Evolutionary conservation across 2,888 invertebrate genomes (phyloP), one percentile per base, ranked within the genome.

Genomic region (Eustalomyia histrio): DNA sequence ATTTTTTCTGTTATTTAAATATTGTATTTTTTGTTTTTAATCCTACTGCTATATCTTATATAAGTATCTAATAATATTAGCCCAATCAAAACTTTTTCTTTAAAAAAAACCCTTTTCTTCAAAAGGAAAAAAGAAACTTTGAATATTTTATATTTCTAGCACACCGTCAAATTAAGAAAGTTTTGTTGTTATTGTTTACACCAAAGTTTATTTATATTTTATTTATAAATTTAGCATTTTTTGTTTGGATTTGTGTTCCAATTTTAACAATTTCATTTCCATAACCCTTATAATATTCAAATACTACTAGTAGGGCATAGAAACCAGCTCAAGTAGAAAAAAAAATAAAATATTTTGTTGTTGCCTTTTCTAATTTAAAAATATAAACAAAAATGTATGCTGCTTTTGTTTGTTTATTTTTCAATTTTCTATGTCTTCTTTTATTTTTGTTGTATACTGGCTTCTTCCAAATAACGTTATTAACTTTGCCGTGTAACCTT

Each of bases 91-190:
- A 73, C 21, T 52, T 52, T 2, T 16, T 6, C 7, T 47, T 61
- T 33, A 7, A 24, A 24, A 18, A 64, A 53, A 57, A 50, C 24
- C 5, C 39, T 61, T 61, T 14, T 12, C 10, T 12, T 9, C 16
- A 16, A 69, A 68, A 18, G 14, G 12, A 47, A 47, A 14, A 43
- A 47, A 47, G 4, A 43, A 47, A 47, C 43, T 47, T 47, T 47
- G 43, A 47, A 47, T 14, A 47, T 47, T n/a, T 47, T 47, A 5
- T 39, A 6, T 53, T 35, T 21, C n/a, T 24, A 24, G 29, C 24
- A 55, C 57, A 76, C 52, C 64, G 43, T 53, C 58, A 71, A 39
- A 64, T 60, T 58, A 58, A 12, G 61, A 75, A 64, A 52, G 35
- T 64, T 76, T 55, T 68, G n/a, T 10, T 18, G 33, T 52, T 1